Evolutionary conservation across 2,113 vertebrate genomes (phyloP), one percentile per base, ranked within the genome.

Genomic region (Vulpes lagopus): DNA sequence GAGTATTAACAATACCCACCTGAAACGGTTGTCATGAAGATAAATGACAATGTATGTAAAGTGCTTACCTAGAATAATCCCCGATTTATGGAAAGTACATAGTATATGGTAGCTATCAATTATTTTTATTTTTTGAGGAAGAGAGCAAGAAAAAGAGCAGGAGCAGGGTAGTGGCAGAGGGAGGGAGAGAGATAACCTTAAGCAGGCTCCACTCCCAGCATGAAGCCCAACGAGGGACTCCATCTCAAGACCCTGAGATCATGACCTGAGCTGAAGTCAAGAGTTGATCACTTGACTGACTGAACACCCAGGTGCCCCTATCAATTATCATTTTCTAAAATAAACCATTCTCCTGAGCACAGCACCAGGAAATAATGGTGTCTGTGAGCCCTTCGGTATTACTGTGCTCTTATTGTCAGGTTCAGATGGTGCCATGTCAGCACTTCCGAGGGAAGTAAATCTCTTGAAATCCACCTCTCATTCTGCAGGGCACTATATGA

Each of bases 31-130:
- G 51, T 80, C 51, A 30, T n/a, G 64, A 92, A 85, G 57, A 69
- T 55, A 88, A 83, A 74, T 92, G 65, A 59, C 22, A 35, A 2
- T 35, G 35, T 89, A 89, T 65, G 16, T 71, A 62, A 67, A 86
- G 51, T 43, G 22, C 49, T 92, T 91, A 95, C 55, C 90, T 93
- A 95, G 19, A 89, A 82, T 92, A 69, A 91, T 86, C 38, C 5
- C 57, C 64, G n/a, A 25, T 53, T 62, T 35, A 55, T 16, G 80
- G 59, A 80, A 94, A 94, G 78, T 89, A 30, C 62, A 35, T 60
- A 87, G 60, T 69, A 30, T 43, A 9, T 35, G 16, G 76, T 82
- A 43, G 16, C 38, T 76, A 30, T 11, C 2, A 30, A 78, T 51
- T 60, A 19, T 83, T 69, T 69, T 22, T 69, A 19, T 69, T 55